These are phyloP conservation scores for Marmota flaviventris DNA, from an alignment of 2,113 vertebrate species.

Conservation along the genomic window DNA sequence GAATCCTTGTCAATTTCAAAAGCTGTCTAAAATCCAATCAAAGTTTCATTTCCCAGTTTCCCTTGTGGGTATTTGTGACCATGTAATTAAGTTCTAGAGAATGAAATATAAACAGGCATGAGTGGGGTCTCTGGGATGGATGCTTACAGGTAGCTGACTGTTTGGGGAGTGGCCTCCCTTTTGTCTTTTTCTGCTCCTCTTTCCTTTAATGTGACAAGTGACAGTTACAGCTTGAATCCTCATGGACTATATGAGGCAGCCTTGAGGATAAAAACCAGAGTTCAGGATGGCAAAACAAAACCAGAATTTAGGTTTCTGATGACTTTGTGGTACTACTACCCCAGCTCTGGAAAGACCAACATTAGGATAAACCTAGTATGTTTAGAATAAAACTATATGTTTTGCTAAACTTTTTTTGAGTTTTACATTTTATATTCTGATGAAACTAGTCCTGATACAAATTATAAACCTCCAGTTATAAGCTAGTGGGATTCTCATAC, in stretches of 20 bases:
- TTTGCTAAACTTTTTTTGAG: not conserved
- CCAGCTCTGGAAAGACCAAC: not conserved
- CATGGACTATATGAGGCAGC: not conserved
- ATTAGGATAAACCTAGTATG: not conserved
- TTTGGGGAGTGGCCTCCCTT: not conserved
- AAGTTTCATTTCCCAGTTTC: not conserved
- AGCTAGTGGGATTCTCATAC: not conserved
- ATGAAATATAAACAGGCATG: not conserved
- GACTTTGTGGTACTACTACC: not conserved
- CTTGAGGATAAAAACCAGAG: not conserved
- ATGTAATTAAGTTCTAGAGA: not conserved
- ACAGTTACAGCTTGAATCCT: not conserved
- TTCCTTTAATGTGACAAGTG: not conserved
- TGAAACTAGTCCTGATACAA: not conserved
- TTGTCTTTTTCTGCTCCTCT: not conserved
- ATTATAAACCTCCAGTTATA: not conserved
- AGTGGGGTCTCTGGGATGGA: not conserved
- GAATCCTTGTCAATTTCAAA: not conserved
- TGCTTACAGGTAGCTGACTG: not conserved
- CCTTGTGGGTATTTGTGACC: not conserved
- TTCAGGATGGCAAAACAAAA: not conserved
- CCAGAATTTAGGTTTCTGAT: not conserved
- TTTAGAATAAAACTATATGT: not conserved
- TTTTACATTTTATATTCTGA: not conserved
- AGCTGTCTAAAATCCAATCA: slow-evolving; percentile 13